These are phyloP conservation scores for Cyclura pinguis DNA, from an alignment of 2,797 vertebrate genomes.

Conservation along the genomic window DNA sequence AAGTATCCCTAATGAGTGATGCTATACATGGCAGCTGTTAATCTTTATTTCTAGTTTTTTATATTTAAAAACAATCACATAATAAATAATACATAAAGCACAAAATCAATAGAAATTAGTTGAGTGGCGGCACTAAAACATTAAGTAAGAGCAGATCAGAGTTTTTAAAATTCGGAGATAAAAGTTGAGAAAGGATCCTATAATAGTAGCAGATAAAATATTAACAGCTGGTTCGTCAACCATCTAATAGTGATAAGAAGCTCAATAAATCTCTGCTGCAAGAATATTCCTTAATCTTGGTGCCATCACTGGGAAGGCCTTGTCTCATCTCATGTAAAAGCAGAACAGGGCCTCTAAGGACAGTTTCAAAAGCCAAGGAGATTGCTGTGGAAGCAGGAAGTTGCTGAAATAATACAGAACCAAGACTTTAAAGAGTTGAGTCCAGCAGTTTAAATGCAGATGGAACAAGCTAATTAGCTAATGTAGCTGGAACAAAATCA, in stretches of 20 bases:
- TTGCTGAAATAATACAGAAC: background rate
- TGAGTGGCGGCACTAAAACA: too few relatives aligned
- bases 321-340: background rate
- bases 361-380: background rate
- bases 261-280: background rate
- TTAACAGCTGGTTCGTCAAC: too few relatives aligned
- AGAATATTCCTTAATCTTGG: background rate
- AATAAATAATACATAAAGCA: background rate
- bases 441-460: background rate
- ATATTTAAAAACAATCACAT: background rate
- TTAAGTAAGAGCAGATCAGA: too few relatives aligned
- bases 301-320: background rate
- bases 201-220: too few relatives aligned
- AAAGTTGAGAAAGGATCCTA: too few relatives aligned
- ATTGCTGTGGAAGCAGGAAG: background rate
- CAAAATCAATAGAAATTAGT: background rate
- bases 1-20: background rate
- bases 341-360: background rate
- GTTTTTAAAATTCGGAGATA: too few relatives aligned
- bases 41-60: background rate
- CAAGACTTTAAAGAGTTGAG: background rate
- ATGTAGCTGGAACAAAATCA: background rate
- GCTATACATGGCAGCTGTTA: background rate
- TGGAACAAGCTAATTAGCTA: background rate
- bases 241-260: too few relatives aligned